A percentile compares a stretch with the other conserved stretches of the same genome.
phyloP scores from a whole-genome alignment of 2,113 vertebrate species.

The Microtus pennsylvanicus region DNA sequence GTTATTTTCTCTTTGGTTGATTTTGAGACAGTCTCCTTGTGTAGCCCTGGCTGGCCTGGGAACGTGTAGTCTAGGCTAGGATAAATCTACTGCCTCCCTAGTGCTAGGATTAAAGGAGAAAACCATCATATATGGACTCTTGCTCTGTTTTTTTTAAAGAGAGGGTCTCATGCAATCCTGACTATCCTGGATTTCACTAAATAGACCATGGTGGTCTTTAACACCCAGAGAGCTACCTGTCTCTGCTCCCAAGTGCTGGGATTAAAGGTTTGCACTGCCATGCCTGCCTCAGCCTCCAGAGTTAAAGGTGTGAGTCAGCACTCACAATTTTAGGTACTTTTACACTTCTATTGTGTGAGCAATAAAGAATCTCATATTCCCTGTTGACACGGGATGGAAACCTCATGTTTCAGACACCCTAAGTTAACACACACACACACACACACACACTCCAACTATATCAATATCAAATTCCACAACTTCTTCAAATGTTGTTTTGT shows the following conservation, averaged over 20 bases:
- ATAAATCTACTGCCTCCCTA: background rate
- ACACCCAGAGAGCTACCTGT: background rate
- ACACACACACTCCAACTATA: background rate
- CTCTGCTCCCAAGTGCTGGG: background rate
- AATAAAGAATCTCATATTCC: background rate
- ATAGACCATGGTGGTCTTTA: background rate
- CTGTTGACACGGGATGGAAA: background rate
- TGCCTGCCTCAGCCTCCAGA: background rate
- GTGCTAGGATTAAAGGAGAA: background rate
- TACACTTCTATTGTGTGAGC: constrained; percentile 8
- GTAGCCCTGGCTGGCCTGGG: background rate
- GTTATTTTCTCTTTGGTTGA: background rate
- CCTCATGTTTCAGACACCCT: background rate
- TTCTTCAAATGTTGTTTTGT: background rate
- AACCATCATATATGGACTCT: constrained; percentile 25
- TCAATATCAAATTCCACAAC: background rate
- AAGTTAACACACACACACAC: background rate
- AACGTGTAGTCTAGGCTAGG: background rate
- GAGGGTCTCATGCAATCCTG: background rate
- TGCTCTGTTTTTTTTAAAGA: background rate
- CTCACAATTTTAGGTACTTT: background rate
- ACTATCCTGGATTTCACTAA: background rate
- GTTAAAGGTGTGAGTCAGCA: background rate
- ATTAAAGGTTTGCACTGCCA: background rate
- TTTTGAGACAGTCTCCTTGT: background rate